Conservation (phyloP, 2,888 invertebrate species). For the Osedax fenrisi region DNA sequence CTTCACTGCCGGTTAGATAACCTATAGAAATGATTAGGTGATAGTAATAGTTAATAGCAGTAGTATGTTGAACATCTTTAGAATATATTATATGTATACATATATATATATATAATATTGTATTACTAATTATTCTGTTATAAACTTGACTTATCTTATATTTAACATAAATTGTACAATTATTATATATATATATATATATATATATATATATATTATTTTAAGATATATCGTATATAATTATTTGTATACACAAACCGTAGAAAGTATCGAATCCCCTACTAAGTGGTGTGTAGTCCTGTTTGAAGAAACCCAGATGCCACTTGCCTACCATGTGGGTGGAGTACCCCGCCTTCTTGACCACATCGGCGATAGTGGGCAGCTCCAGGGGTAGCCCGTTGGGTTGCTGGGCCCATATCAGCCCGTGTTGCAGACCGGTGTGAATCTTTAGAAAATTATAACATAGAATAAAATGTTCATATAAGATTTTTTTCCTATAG, state of each 20-base stretch:
- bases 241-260: slow-evolving; percentile 45
- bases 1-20: slow-evolving; percentile 46
- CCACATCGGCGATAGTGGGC: slow-evolving; percentile 41
- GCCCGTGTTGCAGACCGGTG: slow-evolving; percentile 39
- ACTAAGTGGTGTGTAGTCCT: slow-evolving; percentile 49
- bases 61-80: background rate
- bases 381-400: slow-evolving; percentile 41
- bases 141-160: too few species aligned
- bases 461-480: too few species aligned
- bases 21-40: slow-evolving; percentile 11
- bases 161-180: too few species aligned
- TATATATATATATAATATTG: background rate
- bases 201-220: background rate
- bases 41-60: background rate
- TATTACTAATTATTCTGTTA: too few species aligned
- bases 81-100: background rate
- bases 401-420: slow-evolving; percentile 38
- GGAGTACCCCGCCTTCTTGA: slow-evolving; percentile 43
- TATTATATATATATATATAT: slow-evolving; percentile 7
- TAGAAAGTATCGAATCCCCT: slow-evolving; percentile 53
- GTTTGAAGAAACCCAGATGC: slow-evolving; percentile 53
- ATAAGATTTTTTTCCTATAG: too few species aligned
- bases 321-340: slow-evolving; percentile 50
- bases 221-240: background rate
- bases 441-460: too few species aligned